Evolutionary conservation across 2,888 invertebrate genomes (phyloP).

Genomic region (Neoitamus cyanurus): DNA sequence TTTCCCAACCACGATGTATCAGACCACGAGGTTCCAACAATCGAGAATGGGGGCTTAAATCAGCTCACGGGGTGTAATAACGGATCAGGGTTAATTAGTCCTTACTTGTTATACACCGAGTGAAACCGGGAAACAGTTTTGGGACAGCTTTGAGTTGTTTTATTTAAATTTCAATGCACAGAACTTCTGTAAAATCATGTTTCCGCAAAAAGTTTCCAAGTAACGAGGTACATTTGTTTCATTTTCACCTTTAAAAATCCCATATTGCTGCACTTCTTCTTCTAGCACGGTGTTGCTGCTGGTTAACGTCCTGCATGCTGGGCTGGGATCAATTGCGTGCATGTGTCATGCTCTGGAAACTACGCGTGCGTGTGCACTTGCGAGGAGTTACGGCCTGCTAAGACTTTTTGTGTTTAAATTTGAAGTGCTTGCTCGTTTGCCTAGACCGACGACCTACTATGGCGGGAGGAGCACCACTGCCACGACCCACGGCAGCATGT

Average conservation of each 20-base stretch:
- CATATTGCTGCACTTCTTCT: neutral
- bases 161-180: no score
- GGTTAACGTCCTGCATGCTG: neutral
- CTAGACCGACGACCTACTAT: neutral
- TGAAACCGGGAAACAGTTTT: no score
- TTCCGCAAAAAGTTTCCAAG: no score
- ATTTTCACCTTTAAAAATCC: neutral
- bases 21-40: no score
- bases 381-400: neutral
- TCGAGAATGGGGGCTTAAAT: no score
- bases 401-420: neutral
- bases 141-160: no score
- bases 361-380: slow-evolving; percentile 5
- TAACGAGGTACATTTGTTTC: no score
- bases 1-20: no score
- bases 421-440: neutral
- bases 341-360: slow-evolving; percentile 5
- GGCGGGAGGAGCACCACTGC: neutral
- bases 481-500: neutral
- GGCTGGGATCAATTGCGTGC: neutral
- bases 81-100: no score
- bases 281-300: neutral
- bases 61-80: no score
- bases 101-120: no score
- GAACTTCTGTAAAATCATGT: no score